Evolutionary conservation across 2,797 vertebrate genomes (phyloP).

Genomic region (Strix occidentalis): DNA sequence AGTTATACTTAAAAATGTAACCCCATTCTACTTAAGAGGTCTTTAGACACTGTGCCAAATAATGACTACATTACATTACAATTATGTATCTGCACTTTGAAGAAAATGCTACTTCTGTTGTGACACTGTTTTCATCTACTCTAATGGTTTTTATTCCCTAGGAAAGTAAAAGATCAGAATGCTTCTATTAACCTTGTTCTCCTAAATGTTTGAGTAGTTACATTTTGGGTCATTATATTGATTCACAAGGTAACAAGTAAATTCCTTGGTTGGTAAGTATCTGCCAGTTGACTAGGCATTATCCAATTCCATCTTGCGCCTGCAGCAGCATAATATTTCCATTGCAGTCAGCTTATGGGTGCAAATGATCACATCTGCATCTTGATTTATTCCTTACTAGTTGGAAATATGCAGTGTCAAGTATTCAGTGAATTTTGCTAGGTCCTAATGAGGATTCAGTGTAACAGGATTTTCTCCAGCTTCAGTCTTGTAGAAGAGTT

Average conservation of each 20-base stretch:
- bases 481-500: conserved; percentile 57
- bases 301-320: conserved; percentile 27
- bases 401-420: conserved; percentile 62
- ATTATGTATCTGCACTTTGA: not conserved
- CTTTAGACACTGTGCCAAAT: conserved; percentile 14
- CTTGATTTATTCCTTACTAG: conserved; percentile 63
- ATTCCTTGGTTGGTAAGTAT: conserved; percentile 38
- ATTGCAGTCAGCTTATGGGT: conserved; percentile 53
- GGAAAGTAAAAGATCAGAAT: conserved; percentile 51
- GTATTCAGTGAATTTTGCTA: conserved; percentile 65
- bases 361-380: conserved; percentile 66
- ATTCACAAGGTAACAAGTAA: conserved; percentile 45
- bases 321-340: conserved; percentile 61
- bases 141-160: conserved; percentile 19
- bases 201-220: conserved; percentile 48
- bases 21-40: not conserved
- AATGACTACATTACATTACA: not conserved
- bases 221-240: conserved; percentile 54
- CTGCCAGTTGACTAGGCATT: conserved; percentile 47
- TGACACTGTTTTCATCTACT: conserved; percentile 24
- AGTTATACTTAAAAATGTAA: not conserved
- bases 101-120: conserved; percentile 25
- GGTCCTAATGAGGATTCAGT: conserved; percentile 55
- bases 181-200: conserved; percentile 50
- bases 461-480: conserved; percentile 53